phyloP scores from a whole-genome alignment of 2,113 vertebrate species.

The Garra rufa region DNA sequence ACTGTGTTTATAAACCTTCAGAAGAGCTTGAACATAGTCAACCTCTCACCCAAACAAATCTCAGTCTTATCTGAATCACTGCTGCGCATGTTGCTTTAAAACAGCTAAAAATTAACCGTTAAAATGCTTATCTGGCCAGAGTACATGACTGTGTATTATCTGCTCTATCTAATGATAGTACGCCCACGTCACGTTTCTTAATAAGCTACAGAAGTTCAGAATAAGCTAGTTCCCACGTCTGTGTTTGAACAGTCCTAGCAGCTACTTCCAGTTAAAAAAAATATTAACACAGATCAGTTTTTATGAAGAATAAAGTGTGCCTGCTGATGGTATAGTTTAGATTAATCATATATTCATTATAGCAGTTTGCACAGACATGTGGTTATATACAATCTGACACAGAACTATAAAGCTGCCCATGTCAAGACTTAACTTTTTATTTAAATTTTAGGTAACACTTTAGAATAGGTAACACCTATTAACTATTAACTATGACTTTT shows the following conservation, averaged over 20 bases:
- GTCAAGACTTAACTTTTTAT: too few species aligned
- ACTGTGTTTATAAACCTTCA: slow-evolving; percentile 8
- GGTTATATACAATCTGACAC: background rate
- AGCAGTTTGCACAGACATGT: background rate
- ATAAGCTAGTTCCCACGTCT: background rate
- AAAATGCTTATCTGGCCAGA: background rate
- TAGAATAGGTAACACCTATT: too few species aligned
- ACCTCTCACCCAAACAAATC: background rate
- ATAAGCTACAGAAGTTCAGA: slow-evolving; percentile 47
- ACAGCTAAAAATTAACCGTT: background rate
- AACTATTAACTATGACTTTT: too few species aligned
- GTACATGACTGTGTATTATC: background rate
- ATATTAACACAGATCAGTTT: background rate
- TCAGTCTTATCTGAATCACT: background rate
- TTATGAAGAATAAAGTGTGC: background rate
- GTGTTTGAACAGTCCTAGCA: background rate
- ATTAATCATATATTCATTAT: background rate
- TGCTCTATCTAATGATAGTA: background rate
- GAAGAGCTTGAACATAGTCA: background rate
- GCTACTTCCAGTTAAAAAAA: background rate
- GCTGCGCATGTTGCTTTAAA: background rate
- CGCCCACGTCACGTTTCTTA: slow-evolving; percentile 68
- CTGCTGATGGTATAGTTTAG: background rate
- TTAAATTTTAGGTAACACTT: too few species aligned
- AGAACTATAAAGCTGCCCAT: background rate